These are phyloP conservation scores for Paratilapia polleni DNA, from an alignment of 2,113 vertebrate species.

Conservation along the genomic window DNA sequence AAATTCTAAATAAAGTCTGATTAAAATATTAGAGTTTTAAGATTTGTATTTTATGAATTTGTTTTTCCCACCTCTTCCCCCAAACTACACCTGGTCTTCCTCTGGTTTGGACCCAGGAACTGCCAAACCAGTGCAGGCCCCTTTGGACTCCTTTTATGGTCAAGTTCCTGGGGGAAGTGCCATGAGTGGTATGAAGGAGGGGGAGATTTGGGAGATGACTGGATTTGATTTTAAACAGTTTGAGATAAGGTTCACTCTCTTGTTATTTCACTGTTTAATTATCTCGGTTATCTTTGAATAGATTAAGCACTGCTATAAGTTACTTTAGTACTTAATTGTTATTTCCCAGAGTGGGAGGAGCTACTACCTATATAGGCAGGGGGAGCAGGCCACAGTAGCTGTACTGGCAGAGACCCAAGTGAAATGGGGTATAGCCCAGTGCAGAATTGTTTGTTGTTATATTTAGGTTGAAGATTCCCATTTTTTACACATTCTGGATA, in stretches of 20 bases:
- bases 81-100: not conserved
- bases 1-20: not conserved
- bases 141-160: not conserved
- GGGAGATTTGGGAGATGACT: not conserved
- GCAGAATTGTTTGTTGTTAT: not conserved
- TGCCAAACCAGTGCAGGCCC: not conserved
- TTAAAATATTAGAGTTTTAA: not conserved
- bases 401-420: not conserved
- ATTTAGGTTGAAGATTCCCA: not conserved
- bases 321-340: not conserved
- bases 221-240: not conserved
- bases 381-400: not conserved
- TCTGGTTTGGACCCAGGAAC: not conserved
- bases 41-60: not conserved
- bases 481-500: not conserved
- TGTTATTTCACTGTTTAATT: not conserved
- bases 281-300: not conserved
- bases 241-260: not conserved
- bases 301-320: not conserved
- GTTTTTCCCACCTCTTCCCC: not conserved
- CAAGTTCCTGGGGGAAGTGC: not conserved
- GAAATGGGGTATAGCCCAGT: not conserved
- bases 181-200: fast-evolving
- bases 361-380: not conserved
- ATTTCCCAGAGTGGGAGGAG: not conserved